Conservation (phyloP, 2,888 invertebrate species). For the Monopis laevigella region DNA sequence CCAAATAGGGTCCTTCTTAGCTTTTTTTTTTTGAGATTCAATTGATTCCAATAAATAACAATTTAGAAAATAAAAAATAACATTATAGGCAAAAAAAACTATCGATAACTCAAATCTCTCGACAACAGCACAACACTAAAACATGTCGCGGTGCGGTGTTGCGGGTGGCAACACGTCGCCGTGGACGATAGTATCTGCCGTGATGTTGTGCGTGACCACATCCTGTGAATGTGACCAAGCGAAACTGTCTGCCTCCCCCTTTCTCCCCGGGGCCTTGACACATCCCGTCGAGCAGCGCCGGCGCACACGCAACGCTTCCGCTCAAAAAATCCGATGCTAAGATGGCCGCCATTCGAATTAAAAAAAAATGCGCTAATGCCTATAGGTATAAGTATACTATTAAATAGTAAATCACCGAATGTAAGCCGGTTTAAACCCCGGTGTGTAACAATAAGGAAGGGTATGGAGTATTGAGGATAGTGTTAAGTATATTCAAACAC, state of each 20-base stretch:
- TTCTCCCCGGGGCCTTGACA: slow-evolving; percentile 16
- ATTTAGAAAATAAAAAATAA: neutral
- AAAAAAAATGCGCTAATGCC: too few species aligned
- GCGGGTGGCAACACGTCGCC: slow-evolving; percentile 34
- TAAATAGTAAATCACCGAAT: too few species aligned
- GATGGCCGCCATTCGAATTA: too few species aligned
- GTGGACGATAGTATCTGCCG: slow-evolving; percentile 46
- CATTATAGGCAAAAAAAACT: neutral
- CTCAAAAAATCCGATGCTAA: too few species aligned
- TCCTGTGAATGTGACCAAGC: slow-evolving; percentile 29
- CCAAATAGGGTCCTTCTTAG: too few species aligned
- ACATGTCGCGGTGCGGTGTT: slow-evolving; percentile 8
- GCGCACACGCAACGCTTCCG: slow-evolving; percentile 21
- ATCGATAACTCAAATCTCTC: neutral
- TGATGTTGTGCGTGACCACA: slow-evolving; percentile 50
- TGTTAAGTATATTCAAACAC: too few species aligned
- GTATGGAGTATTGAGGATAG: too few species aligned
- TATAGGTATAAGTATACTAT: too few species aligned
- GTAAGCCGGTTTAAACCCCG: too few species aligned
- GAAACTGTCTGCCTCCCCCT: slow-evolving; percentile 20
- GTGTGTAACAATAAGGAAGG: too few species aligned
- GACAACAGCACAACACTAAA: neutral
- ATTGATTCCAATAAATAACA: neutral
- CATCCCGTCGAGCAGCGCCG: slow-evolving; percentile 17
- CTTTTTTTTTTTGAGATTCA: neutral